Base-by-base conservation (phyloP, 2,888 invertebrate species). In the Oegoconia quadripuncta region DNA sequence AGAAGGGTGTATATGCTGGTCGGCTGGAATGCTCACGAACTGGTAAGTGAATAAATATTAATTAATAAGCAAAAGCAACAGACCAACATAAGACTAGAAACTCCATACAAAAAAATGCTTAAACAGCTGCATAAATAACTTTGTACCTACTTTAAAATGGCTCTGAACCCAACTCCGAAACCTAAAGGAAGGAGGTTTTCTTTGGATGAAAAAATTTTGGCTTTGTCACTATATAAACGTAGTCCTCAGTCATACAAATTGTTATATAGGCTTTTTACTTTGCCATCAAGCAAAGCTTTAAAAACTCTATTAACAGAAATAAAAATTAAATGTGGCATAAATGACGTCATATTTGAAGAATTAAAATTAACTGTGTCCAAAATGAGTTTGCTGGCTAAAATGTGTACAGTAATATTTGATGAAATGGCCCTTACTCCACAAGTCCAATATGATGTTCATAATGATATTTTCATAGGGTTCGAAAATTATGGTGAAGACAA, bases 321-420 rank as follows among this genome's bases (percentile, higher is more conserved):
- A 3, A 37, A 51, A 34, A 16, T 56, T 25, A 8, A 9, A 6
- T 31, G 46, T 6, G 49, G 53, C 1, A 44, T 50, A 6, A 53
- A 50, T 25, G 14, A 30, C 11, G 11, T 42, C 3, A 41, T 52
- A 30, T 51, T 48, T 41, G 34, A 47, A 27, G 44, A 47, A 44
- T 25, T 52, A 6, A 46, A 41, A 20, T 34, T 48, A 13, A 43
- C 37, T n/a, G 26, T 48, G 3, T 12, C 12, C 9, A 28, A 39
- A 12, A 41, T 38, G 28, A 36, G 29, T 17, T 14, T 16, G 0
- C 18, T 37, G 14, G 42, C 50, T 33, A 11, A 37, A n/a, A 33
- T 47, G 5, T 51, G 52, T 17, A 39, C 33, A 6, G n/a, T 48
- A 2, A 43, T 46, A n/a, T 53, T 53, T 33, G 48, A 55, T 13